Evolutionary conservation across 1,140 invertebrate species (phyloP).

Genomic region (Cherax quadricarinatus): DNA sequence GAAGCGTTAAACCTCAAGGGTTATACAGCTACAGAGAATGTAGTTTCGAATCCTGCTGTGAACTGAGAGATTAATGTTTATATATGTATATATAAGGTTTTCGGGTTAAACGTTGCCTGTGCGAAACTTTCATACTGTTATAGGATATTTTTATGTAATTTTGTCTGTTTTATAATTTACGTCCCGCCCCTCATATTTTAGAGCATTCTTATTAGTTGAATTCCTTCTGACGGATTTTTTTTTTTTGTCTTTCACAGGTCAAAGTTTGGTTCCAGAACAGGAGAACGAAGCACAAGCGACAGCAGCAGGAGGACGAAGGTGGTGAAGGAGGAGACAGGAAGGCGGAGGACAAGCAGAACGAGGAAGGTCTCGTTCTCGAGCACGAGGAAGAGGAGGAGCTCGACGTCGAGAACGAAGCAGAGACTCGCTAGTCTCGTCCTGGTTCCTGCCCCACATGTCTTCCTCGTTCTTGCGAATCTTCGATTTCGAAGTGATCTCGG

Average conservation of each 20-base stretch:
- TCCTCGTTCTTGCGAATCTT: neutral
- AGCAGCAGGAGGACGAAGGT: conserved; percentile 95
- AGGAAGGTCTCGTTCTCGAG: conserved; percentile 62
- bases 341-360: conserved; percentile 36
- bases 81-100: too few relatives aligned
- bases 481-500: neutral
- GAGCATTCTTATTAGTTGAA: neutral
- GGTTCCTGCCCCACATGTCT: neutral
- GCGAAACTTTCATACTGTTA: too few relatives aligned
- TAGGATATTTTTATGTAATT: too few relatives aligned
- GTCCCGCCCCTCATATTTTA: too few relatives aligned
- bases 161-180: too few relatives aligned
- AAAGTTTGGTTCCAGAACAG: conserved; percentile 99
- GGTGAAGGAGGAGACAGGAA: conserved; percentile 79
- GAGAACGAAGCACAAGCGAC: conserved; percentile 97
- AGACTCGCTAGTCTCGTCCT: conserved; percentile 26
- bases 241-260: conserved; percentile 83
- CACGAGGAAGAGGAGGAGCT: conserved; percentile 67
- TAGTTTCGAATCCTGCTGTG: too few relatives aligned
- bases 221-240: neutral
- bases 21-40: too few relatives aligned
- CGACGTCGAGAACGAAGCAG: conserved; percentile 63
- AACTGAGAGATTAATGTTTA: too few relatives aligned
- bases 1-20: too few relatives aligned
- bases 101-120: too few relatives aligned